These are phyloP conservation scores for Parazoanthus atlanticus DNA, from an alignment of 92 coral and sea anemone species.

Conservation along the genomic window DNA sequence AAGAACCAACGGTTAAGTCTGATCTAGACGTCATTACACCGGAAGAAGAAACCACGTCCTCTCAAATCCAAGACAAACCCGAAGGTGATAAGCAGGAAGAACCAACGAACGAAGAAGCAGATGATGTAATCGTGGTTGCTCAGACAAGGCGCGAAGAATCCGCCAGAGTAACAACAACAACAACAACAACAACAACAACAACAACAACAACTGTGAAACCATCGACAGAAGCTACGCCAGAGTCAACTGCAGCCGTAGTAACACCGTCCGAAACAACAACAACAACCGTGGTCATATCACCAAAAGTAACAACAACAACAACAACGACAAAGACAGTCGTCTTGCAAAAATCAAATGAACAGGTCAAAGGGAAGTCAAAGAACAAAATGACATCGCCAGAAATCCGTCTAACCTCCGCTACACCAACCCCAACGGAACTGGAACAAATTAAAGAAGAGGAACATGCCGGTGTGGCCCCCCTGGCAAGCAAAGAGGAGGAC, in stretches of 20 bases:
- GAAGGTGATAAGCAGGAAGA: background rate
- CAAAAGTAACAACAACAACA: background rate
- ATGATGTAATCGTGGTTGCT: background rate
- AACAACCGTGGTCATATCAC: conserved; percentile 1
- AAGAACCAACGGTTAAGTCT: background rate
- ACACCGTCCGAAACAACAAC: conserved; percentile 5
- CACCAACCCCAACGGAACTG: conserved; percentile 32
- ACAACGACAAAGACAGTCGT: conserved; percentile 35
- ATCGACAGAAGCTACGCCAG: background rate
- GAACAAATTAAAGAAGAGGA: conserved; percentile 32
- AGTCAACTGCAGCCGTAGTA: background rate
- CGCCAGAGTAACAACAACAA: background rate
- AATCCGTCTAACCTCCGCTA: conserved; percentile 33
- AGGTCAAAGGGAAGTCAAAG: conserved; percentile 24
- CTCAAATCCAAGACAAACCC: background rate
- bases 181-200: no score
- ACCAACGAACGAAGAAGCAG: background rate
- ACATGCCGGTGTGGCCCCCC: conserved; percentile 30
- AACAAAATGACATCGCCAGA: conserved; percentile 17
- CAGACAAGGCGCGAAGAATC: conserved; percentile 1
- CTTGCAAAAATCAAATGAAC: conserved; percentile 34
- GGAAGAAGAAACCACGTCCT: background rate
- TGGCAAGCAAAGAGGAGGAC: conserved; percentile 37
- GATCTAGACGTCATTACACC: background rate
- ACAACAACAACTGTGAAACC: background rate